Percentiles rank a stretch among this genome's conserved stretches.
Conservation (phyloP, 2,888 invertebrate genomes). For the Leptinotarsa peninsularis region DNA sequence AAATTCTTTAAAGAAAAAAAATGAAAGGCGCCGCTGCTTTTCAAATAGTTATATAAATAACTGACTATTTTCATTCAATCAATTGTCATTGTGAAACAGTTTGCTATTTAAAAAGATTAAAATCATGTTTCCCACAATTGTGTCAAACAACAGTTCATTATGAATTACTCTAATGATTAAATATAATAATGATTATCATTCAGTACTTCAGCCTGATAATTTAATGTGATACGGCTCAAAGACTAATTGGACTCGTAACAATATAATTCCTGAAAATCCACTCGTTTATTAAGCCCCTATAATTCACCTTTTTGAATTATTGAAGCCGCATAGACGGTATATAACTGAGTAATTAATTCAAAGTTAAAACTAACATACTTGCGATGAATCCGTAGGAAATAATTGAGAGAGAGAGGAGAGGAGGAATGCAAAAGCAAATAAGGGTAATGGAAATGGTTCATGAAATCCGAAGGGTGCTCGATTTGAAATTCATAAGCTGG, state of each 20-base stretch:
- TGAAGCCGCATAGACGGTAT: constrained; percentile 12
- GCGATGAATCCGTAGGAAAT: constrained; percentile 1
- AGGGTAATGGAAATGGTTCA: background rate
- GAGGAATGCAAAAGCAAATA: background rate
- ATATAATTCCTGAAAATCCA: background rate
- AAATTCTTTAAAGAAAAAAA: too few relatives aligned
- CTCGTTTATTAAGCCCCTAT: constrained; percentile 10
- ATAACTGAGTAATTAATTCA: constrained; percentile 9
- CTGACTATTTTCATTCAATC: too few relatives aligned
- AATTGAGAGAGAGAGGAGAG: background rate
- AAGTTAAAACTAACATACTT: constrained; percentile 7
- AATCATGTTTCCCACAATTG: background rate
- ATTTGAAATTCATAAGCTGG: background rate
- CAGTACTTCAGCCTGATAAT: background rate
- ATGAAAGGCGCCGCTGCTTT: too few relatives aligned
- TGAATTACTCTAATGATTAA: background rate
- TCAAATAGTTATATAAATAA: too few relatives aligned
- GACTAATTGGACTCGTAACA: constrained; percentile 11
- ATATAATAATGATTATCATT: background rate
- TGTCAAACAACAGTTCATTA: background rate
- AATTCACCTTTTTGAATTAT: constrained; percentile 16
- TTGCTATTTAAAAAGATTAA: background rate
- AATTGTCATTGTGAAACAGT: background rate
- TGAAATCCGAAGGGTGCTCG: background rate
- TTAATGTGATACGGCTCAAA: background rate